A percentile compares a stretch with the other conserved stretches of the same genome.
These are phyloP conservation scores for Drosophila pallidifrons DNA, from an alignment of 1,140 invertebrate species.

Conservation along the genomic window DNA sequence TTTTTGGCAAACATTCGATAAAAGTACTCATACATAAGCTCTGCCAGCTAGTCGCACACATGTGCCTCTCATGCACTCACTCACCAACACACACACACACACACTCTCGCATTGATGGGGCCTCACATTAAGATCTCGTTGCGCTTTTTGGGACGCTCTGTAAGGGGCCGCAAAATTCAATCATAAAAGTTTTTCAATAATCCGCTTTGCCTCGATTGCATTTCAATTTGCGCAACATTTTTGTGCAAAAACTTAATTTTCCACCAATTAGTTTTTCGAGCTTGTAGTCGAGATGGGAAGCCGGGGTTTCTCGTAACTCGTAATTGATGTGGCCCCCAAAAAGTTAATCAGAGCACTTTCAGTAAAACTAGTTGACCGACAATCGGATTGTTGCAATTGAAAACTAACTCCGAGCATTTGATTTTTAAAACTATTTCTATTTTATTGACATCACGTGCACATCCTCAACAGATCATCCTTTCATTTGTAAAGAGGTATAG, in stretches of 20 bases:
- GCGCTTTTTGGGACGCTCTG: slow-evolving; percentile 58
- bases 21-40: slow-evolving; percentile 62
- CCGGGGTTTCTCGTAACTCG: slow-evolving; percentile 10
- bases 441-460: no score
- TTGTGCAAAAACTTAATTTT: slow-evolving; percentile 81
- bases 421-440: no score
- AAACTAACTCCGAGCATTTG: no score
- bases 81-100: slow-evolving; percentile 19
- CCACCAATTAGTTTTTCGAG: slow-evolving; percentile 78
- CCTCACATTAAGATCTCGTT: slow-evolving; percentile 58
- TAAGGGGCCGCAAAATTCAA: slow-evolving; percentile 71
- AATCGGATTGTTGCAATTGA: background rate
- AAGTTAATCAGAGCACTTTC: slow-evolving; percentile 7
- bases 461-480: no score
- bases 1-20: slow-evolving; percentile 70
- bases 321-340: slow-evolving; percentile 64
- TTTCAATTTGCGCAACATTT: slow-evolving; percentile 81
- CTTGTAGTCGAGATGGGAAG: slow-evolving; percentile 2
- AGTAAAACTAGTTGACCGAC: background rate
- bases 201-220: slow-evolving; percentile 82
- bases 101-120: background rate
- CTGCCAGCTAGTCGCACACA: slow-evolving; percentile 72
- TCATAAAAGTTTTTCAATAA: slow-evolving; percentile 83
- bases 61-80: slow-evolving; percentile 39
- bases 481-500: no score